Base-by-base conservation (phyloP, 2,888 invertebrate genomes). In the Scelioninae gen. 2 region DNA sequence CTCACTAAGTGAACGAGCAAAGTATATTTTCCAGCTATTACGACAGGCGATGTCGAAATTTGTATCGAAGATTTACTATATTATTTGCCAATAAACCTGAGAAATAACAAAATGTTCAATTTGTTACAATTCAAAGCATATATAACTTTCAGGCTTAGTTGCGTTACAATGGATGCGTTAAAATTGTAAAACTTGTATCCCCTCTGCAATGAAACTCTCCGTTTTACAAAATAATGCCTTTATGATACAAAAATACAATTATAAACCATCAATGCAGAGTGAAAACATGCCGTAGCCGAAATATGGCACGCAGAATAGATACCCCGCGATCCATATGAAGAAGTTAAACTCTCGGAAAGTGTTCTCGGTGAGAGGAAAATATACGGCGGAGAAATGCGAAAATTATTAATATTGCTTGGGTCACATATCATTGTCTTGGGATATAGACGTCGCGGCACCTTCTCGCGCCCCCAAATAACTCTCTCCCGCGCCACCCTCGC, bases 361-460 rank as follows among this genome's bases (percentile, higher is more conserved):
- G 64, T 60, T 71, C 67, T 41, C 60, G 58, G 64, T 60, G 70
- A 78, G 74, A 77, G 76, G 75, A 77, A 78, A 81, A 81, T 80
- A 80, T 81, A 82, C 79, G 81, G 76, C 74, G 82, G 81, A 83
- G 84, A 84, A 85, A 85, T 85, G 85, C 78, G 85, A 85, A 85
- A 85, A 85, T 85, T 85, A 85, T 85, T 85, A 85, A 85, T 86
- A 86, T 85, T 83, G 81, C 84, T 77, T 72, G 79, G 82, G 82
- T 84, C 84, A 85, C 86, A 85, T 86, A 86, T 86, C 85, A 85
- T 85, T 84, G 85, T 85, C 83, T 82, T 78, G 82, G 79, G 79
- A 83, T 85, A 85, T 84, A 85, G 85, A 85, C 85, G 82, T 86
- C 80, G 83, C 76, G 78, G 78, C 78, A 77, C 77, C 78, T 78